Conservation (phyloP, 2,113 vertebrate species). For the Pelecanus crispus region DNA sequence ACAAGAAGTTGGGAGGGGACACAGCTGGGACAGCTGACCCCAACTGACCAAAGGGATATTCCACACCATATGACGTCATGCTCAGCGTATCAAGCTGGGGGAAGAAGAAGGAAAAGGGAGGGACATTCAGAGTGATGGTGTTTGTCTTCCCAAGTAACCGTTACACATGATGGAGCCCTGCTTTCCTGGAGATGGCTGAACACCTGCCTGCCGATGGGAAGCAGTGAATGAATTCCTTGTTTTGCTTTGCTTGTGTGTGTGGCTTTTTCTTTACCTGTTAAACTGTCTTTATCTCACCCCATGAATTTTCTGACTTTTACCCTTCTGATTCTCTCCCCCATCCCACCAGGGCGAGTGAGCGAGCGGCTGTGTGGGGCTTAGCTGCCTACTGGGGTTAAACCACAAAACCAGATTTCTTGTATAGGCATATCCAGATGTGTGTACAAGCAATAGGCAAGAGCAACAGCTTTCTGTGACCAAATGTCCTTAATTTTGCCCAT, state of each 20-base stretch:
- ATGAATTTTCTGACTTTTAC: background rate
- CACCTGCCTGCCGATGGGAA: background rate
- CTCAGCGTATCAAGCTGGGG: background rate
- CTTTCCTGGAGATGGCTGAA: background rate
- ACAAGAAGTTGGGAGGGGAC: fast-evolving
- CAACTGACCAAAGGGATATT: background rate
- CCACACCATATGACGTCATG: fast-evolving
- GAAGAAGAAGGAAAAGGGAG: background rate
- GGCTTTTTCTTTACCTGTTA: background rate
- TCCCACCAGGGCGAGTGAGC: fast-evolving
- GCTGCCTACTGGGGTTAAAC: background rate
- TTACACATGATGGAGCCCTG: fast-evolving
- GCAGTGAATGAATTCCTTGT: background rate
- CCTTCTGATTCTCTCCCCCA: background rate
- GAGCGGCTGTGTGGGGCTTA: fast-evolving
- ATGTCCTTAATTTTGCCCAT: background rate
- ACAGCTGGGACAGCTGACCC: background rate
- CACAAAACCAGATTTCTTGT: background rate
- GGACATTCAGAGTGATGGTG: fast-evolving
- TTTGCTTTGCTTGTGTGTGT: fast-evolving
- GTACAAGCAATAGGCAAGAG: background rate
- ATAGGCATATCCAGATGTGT: background rate
- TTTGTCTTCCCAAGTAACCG: background rate
- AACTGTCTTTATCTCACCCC: background rate
- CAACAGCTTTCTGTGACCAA: background rate